Evolutionary conservation across 2,797 vertebrate genomes (phyloP).

Genomic region (Pantherophis vulpinus): DNA sequence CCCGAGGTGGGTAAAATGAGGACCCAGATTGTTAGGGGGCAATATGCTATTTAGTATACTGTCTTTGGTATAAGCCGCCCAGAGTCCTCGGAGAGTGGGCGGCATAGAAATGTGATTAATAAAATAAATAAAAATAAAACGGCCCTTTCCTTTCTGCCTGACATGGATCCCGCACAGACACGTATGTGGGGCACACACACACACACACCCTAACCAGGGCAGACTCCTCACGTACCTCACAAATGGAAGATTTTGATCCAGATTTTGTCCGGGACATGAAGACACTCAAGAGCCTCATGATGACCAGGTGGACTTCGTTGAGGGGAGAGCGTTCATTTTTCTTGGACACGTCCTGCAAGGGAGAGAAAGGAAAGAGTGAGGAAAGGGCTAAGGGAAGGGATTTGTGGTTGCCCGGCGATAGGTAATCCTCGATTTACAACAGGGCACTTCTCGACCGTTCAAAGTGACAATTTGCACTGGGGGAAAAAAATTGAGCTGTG

Average conservation of each 20-base stretch:
- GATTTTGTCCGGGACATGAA: conserved; percentile 99
- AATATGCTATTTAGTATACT: too few species aligned
- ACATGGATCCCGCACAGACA: rapidly evolving
- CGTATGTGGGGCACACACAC: too few species aligned
- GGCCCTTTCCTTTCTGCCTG: background rate
- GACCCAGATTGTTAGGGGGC: too few species aligned
- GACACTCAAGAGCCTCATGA: conserved; percentile 96
- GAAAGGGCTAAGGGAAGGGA: too few species aligned
- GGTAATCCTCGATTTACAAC: background rate
- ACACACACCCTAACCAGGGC: background rate
- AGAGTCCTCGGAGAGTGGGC: too few species aligned
- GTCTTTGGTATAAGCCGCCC: too few species aligned
- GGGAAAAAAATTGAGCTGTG: too few species aligned
- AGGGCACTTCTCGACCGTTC: background rate
- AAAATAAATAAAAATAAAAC: too few species aligned
- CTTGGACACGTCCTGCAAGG: conserved; percentile 88
- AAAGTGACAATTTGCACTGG: too few species aligned
- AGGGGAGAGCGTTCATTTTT: conserved; percentile 93
- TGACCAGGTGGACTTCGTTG: conserved; percentile 95
- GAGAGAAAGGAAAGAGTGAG: background rate
- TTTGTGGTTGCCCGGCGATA: too few species aligned
- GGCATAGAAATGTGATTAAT: too few species aligned
- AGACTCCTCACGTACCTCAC: conserved; percentile 79
- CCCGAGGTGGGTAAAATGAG: too few species aligned
- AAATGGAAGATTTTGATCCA: conserved; percentile 90